Evolutionary conservation across 2,888 invertebrate genomes (phyloP).

Genomic region (Hartigia nigra): DNA sequence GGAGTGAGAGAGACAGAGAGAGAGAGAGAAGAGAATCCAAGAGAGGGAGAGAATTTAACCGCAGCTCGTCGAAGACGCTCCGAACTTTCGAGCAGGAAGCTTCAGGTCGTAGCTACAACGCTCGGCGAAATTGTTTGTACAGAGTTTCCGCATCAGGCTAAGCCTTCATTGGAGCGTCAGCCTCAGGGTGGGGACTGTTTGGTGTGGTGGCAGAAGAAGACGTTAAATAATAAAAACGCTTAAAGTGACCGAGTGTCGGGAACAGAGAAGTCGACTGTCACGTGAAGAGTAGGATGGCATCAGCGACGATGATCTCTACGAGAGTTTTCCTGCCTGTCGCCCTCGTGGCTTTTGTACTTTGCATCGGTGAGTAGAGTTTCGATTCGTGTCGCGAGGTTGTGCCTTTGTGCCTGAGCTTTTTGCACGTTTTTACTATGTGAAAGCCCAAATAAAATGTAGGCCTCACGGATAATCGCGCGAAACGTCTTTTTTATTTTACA

Average conservation of each 20-base stretch:
- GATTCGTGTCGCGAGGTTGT: not conserved
- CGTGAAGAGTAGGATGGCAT: slow-evolving; percentile 36
- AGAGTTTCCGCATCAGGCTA: not conserved
- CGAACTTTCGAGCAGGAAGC: not conserved
- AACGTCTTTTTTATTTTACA: not conserved
- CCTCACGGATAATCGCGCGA: not conserved
- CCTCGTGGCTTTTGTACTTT: slow-evolving; percentile 43
- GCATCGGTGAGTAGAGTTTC: slow-evolving; percentile 47
- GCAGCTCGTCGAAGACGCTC: not conserved
- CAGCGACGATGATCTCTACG: slow-evolving; percentile 25
- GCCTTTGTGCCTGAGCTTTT: not conserved
- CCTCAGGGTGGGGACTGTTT: slow-evolving; percentile 3
- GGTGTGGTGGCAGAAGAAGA: not conserved
- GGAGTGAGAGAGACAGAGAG: not conserved
- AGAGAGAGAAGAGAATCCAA: not conserved
- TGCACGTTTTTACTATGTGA: not conserved
- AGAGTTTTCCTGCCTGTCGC: slow-evolving; percentile 48
- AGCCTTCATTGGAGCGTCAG: not conserved
- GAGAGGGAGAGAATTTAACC: not conserved
- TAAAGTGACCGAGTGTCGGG: slow-evolving; percentile 4
- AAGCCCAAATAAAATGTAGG: not conserved
- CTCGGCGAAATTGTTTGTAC: slow-evolving; percentile 3
- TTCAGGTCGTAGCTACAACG: not conserved
- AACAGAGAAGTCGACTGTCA: not conserved
- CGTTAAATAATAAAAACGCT: not conserved